Percentiles rank a stretch among this genome's conserved stretches.
Evolutionary conservation across 2,113 vertebrate genomes (phyloP).

Genomic region (Alligator sinensis): DNA sequence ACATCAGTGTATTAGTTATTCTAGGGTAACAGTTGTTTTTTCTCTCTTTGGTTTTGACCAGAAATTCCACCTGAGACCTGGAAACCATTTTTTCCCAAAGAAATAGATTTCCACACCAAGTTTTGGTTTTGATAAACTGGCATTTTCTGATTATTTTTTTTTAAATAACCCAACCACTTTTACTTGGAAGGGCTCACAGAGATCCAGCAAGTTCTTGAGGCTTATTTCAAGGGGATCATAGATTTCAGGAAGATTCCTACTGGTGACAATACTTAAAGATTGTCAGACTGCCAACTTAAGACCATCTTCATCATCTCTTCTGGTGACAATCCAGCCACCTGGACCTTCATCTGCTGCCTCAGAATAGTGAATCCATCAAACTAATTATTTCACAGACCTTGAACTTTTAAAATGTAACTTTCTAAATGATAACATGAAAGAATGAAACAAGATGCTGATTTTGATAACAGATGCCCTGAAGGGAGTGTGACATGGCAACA

Average conservation of each 20-base stretch:
- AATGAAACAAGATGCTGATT: neutral
- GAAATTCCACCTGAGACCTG: neutral
- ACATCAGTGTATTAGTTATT: no score
- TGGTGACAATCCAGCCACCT: neutral
- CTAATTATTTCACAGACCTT: neutral
- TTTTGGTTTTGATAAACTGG: neutral
- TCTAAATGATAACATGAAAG: neutral
- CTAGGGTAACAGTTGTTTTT: neutral
- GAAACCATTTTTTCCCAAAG: neutral
- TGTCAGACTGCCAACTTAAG: neutral
- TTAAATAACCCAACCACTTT: no score
- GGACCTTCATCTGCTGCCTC: neutral
- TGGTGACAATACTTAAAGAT: neutral
- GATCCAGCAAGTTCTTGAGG: neutral
- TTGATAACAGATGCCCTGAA: fast-evolving
- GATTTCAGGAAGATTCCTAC: neutral
- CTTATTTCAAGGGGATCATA: neutral
- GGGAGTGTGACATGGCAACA: neutral
- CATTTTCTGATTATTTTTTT: no score
- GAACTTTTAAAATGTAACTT: neutral
- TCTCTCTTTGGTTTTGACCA: neutral
- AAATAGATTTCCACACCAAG: neutral
- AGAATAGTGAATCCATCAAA: neutral
- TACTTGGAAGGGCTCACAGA: no score
- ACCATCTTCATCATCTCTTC: neutral